Evolutionary conservation across 2,888 invertebrate genomes (phyloP), one percentile per base, ranked within the genome.

Genomic region (Stenodema calcarata): DNA sequence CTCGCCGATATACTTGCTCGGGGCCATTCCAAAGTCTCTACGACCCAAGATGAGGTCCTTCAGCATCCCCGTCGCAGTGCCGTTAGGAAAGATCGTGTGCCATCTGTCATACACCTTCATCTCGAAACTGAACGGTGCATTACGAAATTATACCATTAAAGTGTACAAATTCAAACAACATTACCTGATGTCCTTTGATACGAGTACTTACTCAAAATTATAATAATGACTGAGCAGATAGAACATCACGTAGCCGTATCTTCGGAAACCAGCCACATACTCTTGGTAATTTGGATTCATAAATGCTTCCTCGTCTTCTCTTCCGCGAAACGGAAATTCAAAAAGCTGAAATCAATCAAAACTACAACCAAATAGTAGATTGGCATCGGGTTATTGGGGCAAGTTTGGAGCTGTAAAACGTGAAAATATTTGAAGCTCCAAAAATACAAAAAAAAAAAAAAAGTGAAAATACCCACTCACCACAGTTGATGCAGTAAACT

Each of bases 11-110:
- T 44, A 78, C 16, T 78, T 41, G 16, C 44, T 44, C 2, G 78
- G 44, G 3, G 78, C 47, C 28, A 78, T 78, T 1, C 42, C 42
- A 4, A 78, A 78, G 27, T 78, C 78, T 9, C 16, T 28, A 3
- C 9, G 3, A 7, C 27, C 27, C 6, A 9, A 9, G 28, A 44
- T 78, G 18, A 78, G 44, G 27, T 78, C 78, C 16, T 16, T 27
- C 18, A 78, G 27, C 27, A 78, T 28, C n/a, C 78, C 78, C 11
- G 78, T 78, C 41, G 78, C 44, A 11, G 78, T 78, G 28, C 78
- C 78, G 12, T 78, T 78, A 18, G 78, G 44, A 9, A 3, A 28
- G 2, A 78, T 42, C 23, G 44, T 44, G 78, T 44, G 47, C 78
- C 78, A 78, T 14, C 3, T 44, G 35, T 23, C 16, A 27, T 41